Percentiles rank a stretch among this genome's conserved stretches.
Evolutionary conservation across 2,888 invertebrate species (phyloP).

Genomic region (Leucozona laternaria): DNA sequence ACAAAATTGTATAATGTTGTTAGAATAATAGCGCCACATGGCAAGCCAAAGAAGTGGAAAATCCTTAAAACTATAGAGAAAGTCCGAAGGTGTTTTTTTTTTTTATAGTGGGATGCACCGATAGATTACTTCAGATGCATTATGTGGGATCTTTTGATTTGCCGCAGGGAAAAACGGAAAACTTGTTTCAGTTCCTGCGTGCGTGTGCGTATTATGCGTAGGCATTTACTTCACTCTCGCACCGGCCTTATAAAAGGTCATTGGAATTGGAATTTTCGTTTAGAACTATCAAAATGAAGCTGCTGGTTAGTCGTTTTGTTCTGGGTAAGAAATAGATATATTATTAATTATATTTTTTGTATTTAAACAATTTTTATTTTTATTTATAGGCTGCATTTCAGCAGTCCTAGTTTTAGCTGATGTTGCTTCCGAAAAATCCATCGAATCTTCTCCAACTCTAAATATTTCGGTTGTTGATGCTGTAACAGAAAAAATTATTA

Average conservation of each 20-base stretch:
- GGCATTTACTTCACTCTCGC: not conserved
- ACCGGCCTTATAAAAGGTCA: conserved; percentile 59
- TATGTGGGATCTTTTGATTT: conserved; percentile 12
- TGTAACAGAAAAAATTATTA: not conserved
- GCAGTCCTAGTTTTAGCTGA: conserved; percentile 44
- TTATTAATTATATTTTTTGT: not conserved
- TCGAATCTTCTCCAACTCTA: not conserved
- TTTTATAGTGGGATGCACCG: conserved; percentile 20
- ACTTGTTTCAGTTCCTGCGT: conserved; percentile 54
- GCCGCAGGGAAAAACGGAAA: conserved; percentile 27
- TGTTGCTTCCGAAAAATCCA: not conserved
- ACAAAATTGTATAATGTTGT: not conserved
- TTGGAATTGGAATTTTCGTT: not conserved
- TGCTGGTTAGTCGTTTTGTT: conserved; percentile 58
- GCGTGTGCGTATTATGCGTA: no score
- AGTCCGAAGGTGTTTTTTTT: conserved; percentile 40
- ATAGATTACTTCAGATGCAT: conserved; percentile 48
- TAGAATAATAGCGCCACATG: conserved; percentile 17
- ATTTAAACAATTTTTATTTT: not conserved
- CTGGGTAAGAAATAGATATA: conserved; percentile 41
- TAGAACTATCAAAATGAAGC: conserved; percentile 71
- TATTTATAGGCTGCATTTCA: conserved; percentile 26
- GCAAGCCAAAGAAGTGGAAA: not conserved
- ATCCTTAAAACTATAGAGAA: conserved; percentile 39
- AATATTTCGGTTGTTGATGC: not conserved